Evolutionary conservation across 2,113 vertebrate species (phyloP).

Genomic region (Nothobranchius furzeri): DNA sequence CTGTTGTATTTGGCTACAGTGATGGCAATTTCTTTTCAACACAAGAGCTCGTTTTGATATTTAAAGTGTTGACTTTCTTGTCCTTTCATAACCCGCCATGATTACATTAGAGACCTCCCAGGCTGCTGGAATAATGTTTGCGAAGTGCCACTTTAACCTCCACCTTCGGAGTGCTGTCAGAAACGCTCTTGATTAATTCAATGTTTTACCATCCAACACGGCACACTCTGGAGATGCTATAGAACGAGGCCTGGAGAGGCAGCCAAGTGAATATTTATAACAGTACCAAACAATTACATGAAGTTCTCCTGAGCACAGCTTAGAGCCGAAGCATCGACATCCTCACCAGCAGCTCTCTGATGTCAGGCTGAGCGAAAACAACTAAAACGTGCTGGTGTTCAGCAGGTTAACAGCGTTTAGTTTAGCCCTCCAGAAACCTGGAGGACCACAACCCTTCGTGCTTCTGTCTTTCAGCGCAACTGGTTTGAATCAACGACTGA

Average conservation of each 20-base stretch:
- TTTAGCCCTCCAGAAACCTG: too few relatives aligned
- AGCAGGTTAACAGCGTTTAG: too few relatives aligned
- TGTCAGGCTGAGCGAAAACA: background rate
- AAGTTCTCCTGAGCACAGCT: background rate
- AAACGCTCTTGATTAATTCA: constrained; percentile 46
- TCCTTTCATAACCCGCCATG: background rate
- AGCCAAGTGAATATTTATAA: constrained; percentile 34
- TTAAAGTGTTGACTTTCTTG: constrained; percentile 5
- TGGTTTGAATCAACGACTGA: too few relatives aligned
- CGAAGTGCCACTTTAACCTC: constrained; percentile 53
- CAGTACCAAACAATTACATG: constrained; percentile 18
- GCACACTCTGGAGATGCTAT: constrained; percentile 4
- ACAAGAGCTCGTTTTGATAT: background rate
- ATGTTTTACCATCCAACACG: constrained; percentile 9
- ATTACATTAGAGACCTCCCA: constrained; percentile 7
- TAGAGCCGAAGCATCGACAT: background rate
- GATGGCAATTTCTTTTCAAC: background rate
- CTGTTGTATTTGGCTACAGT: constrained; percentile 7
- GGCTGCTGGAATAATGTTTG: constrained; percentile 27
- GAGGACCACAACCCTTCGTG: too few relatives aligned
- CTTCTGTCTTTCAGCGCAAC: too few relatives aligned
- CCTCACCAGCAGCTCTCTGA: background rate
- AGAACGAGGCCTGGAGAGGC: constrained; percentile 6
- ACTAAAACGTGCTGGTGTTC: too few relatives aligned
- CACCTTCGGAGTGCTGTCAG: constrained; percentile 34